phyloP scores from a whole-genome alignment of 1,140 invertebrate species.

The Neoseiulus cucumeris region DNA sequence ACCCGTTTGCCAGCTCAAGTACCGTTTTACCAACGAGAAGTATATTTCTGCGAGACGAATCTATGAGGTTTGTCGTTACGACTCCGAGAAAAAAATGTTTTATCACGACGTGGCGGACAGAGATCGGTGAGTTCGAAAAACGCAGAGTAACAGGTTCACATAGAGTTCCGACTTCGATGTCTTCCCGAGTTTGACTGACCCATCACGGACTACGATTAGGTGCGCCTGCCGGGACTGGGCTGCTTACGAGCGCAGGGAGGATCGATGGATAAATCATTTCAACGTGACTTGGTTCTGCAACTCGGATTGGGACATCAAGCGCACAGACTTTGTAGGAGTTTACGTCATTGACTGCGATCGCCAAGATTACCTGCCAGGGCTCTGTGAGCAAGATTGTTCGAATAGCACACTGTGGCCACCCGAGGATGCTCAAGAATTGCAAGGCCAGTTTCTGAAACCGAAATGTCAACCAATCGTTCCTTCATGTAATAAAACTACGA shows the following conservation, averaged over 20 bases:
- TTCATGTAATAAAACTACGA: background rate
- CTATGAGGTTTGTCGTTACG: background rate
- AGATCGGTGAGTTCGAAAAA: background rate
- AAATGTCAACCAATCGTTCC: background rate
- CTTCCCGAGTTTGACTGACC: too few relatives aligned
- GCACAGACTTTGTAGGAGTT: background rate
- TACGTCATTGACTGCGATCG: background rate
- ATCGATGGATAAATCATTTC: conserved; percentile 6
- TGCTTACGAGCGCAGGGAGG: background rate
- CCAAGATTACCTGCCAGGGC: background rate
- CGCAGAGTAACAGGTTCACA: too few relatives aligned
- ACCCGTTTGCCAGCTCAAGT: background rate
- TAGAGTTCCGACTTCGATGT: too few relatives aligned
- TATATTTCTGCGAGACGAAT: background rate
- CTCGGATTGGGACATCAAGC: conserved; percentile 1
- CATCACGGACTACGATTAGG: too few relatives aligned
- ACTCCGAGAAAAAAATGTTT: background rate
- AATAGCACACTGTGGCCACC: background rate
- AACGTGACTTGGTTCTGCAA: conserved; percentile 10
- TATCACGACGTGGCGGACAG: background rate
- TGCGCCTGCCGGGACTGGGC: conserved; percentile 6
- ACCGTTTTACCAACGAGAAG: background rate
- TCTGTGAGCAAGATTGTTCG: background rate
- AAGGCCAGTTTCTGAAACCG: background rate
- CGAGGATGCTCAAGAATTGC: background rate